Evolutionary conservation across 2,888 invertebrate genomes (phyloP), one percentile per base, ranked within the genome.

Genomic region (Arge pagana): DNA sequence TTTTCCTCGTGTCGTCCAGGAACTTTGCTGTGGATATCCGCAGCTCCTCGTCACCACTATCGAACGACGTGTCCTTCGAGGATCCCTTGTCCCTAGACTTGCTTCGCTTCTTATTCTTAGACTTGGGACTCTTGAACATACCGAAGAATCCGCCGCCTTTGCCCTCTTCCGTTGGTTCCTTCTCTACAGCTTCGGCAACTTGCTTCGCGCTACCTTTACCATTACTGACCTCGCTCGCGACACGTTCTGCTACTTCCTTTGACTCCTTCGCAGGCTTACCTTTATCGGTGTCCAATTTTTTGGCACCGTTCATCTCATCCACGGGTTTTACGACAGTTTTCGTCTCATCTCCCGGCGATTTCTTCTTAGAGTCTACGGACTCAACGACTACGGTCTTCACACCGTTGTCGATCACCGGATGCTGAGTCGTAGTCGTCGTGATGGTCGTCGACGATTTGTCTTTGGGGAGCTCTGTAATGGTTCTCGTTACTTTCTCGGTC

Each of bases 61-160:
- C 72, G 11, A 70, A 66, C 0, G 74, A 74, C 1, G 64, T 53
- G 6, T 71, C 71, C 23, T 69, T 72, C 2, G 72, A 68, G 1
- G 64, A 57, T 40, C 65, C 66, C 28, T 63, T 65, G 11, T 73
- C 72, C 36, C 63, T 65, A 0, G 72, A 72, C 21, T 58, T 64
- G 23, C 68, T 71, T 42, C 69, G 62, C 40, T 67, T 69, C 21
- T 67, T 67, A 2, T 36, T 52, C 40, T 63, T 67, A 15, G 63
- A 37, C 48, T 70, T 73, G 0, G 74, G 72, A 50, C 72, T 73
- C 50, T 65, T 72, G 24, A 74, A 72, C 31, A 70, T 72, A 4
- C 71, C 66, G 35, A 72, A 71, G 55, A 72, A 69, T 7, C 68
- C 65, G 1, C 63, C 59, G n/a, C 63, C 55, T 51, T 53, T 59